Evolutionary conservation across 1,140 invertebrate species (phyloP), one percentile per base, ranked within the genome.

Genomic region (Drosophila mayri): DNA sequence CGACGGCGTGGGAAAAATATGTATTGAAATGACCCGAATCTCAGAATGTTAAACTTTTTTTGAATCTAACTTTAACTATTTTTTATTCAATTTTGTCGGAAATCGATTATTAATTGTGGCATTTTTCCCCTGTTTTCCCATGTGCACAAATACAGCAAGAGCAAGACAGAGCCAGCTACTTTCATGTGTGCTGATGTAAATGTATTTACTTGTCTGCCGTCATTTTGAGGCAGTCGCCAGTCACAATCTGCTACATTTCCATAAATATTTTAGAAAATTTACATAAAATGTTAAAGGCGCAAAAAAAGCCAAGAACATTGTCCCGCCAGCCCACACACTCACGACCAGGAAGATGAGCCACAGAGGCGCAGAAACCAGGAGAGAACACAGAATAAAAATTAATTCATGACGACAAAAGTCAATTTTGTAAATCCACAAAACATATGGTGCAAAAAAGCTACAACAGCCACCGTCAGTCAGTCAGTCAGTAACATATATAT

Each of bases 231-330:
- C 84, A 80, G 84, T 84, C 76, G 74, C 65, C 71, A 73, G 66
- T 88, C 74, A 85, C 85, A 88, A 88, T 90, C 88, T 90, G 85
- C 63, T 90, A 85, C 85, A 90, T 88, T 88, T 88, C 86, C 85
- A 88, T 90, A 88, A 88, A 88, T 88, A 88, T 88, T 88, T 88
- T 85, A 85, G 38, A 81, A 90, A 79, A 88, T 88, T 88, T 90
- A 85, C 85, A 88, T 88, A 88, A 88, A 88, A 88, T 88, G 85
- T 85, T 81, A 64, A 66, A 72, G 64, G 43, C 74, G 54, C 55
- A 38, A 38, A 55, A 32, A 57, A 60, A 79, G 35, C 40, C 75
- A 55, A 54, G 43, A 64, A 72, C 59, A 54, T 54, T 10, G 32
- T 32, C 30, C 49, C 49, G 11, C 8, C 12, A 12, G 11, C 18